Evolutionary conservation across 2,888 invertebrate species (phyloP), one percentile per base, ranked within the genome.

Genomic region (Andrena chrysosceles): DNA sequence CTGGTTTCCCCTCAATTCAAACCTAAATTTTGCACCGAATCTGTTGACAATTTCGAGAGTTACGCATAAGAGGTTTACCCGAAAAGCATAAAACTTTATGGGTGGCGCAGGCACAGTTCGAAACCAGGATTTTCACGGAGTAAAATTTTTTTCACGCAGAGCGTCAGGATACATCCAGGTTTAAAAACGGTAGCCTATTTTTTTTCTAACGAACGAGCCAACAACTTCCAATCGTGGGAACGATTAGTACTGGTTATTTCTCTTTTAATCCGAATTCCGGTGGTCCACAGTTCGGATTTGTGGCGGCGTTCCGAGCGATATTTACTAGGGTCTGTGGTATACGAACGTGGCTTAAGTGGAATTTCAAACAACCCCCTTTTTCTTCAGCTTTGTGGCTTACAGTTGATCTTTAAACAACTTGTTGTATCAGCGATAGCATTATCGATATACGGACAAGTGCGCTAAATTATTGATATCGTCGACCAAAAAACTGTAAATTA

Each of bases 231-330:
- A 93, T 93, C 89, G 89, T 74, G 63, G 72, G 52, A 23, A 85
- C 89, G 88, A 92, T 91, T 92, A 91, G 91, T 90, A 90, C 89
- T 92, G 88, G 90, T 92, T 93, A 93, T 91, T 84, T 90, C 88
- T 90, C 87, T 89, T 86, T 90, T 93, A 92, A 93, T 91, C 93
- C 91, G 73, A 87, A 79, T 33, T 68, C 59, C 77, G 20, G 4
- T 31, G 16, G 60, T 20, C 16, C 29, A 13, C 42, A 35, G 62
- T 68, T 31, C 76, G 29, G 66, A 78, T 78, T 75, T 78, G 76
- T 42, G 42, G 62, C 23, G 7, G 31, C 48, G 26, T 48, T 20
- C 10, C 29, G 20, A 20, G n/a, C 31, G 33, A 31, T 49, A 59
- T 79, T 77, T 54, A 49, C 60, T 49, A 20, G 64, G 16, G 59